Percentiles rank a stretch among this genome's conserved stretches.
Conservation (phyloP, 2,797 vertebrate genomes). For the Acomys russatus region DNA sequence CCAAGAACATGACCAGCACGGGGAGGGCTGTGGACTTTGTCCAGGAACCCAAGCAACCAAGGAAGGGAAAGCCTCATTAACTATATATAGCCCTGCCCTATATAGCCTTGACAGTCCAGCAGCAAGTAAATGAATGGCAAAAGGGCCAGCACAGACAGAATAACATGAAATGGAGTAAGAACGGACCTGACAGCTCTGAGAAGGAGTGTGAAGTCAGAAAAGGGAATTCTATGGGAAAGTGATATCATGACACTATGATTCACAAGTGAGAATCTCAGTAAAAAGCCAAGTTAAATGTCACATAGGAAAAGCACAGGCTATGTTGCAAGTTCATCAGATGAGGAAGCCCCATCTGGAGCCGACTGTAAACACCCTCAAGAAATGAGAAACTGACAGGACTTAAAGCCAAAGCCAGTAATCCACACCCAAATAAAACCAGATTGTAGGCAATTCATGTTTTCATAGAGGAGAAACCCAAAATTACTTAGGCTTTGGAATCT, state of each 20-base stretch:
- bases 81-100: neutral
- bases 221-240: neutral
- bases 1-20: neutral
- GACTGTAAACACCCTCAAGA: conserved; percentile 59
- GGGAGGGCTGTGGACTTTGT: neutral
- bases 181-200: neutral
- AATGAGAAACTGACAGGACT: conserved; percentile 58
- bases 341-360: conserved; percentile 1
- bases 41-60: neutral
- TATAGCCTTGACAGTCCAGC: neutral
- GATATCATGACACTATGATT: conserved; percentile 11
- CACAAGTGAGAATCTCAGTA: conserved; percentile 39
- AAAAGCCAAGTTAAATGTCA: conserved; percentile 22
- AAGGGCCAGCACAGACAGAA: neutral
- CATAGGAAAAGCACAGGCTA: conserved; percentile 28
- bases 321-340: conserved; percentile 60
- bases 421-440: conserved; percentile 48
- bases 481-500: conserved; percentile 58
- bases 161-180: conserved; percentile 19
- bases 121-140: conserved; percentile 29
- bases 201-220: neutral
- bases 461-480: conserved; percentile 30
- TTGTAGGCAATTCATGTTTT: conserved; percentile 59
- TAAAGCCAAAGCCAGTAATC: conserved; percentile 67
- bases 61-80: neutral